phyloP scores from a whole-genome alignment of 23 tunicate species.

The Ciona savignyi region DNA sequence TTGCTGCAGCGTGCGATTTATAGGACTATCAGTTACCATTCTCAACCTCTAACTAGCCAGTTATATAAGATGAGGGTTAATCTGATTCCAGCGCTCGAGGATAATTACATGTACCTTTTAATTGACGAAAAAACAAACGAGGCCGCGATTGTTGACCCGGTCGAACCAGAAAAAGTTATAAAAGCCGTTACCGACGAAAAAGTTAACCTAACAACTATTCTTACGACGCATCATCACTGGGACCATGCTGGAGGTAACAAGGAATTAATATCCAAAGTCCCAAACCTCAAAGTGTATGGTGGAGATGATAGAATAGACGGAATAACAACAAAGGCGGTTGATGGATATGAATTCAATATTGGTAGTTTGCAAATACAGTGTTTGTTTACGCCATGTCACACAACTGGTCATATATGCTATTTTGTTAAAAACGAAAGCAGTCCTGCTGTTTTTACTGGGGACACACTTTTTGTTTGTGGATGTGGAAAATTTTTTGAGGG shows the following conservation, averaged over 20 bases:
- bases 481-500: conserved; percentile 99
- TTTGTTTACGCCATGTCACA: conserved; percentile 90
- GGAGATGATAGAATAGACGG: conserved; percentile 87
- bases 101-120: conserved; percentile 89
- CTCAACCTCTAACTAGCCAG: conserved; percentile 12
- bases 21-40: conserved; percentile 17
- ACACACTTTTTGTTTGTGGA: conserved; percentile 84
- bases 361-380: conserved; percentile 48
- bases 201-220: conserved; percentile 53
- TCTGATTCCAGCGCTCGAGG: conserved; percentile 75
- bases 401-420: conserved; percentile 88
- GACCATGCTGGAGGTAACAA: conserved; percentile 97
- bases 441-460: conserved; percentile 87
- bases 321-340: conserved; percentile 49
- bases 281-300: conserved; percentile 61
- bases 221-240: conserved; percentile 77
- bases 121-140: conserved; percentile 53
- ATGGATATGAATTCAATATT: conserved; percentile 37
- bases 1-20: not conserved
- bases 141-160: conserved; percentile 89
- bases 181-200: conserved; percentile 54
- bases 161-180: conserved; percentile 68
- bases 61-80: conserved; percentile 43
- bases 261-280: conserved; percentile 31
- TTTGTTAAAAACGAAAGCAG: conserved; percentile 38